Conservation (phyloP, 2,888 invertebrate genomes). For the Hypomecis punctinalis region DNA sequence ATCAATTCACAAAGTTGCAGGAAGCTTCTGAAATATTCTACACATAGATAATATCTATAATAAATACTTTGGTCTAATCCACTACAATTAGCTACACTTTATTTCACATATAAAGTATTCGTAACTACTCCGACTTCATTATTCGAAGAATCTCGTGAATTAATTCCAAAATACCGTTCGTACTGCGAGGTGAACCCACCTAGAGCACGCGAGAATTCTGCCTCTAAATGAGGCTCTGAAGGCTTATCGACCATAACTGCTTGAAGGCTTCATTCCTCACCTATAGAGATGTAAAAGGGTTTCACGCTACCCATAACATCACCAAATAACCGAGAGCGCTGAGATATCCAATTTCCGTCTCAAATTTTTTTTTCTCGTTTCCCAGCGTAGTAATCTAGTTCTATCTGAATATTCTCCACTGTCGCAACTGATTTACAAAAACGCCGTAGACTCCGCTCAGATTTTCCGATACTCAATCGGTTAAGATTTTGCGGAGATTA, state of each 20-base stretch:
- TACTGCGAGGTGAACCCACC: neutral
- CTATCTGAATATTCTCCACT: neutral
- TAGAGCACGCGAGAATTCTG: neutral
- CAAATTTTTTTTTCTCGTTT: slow-evolving; percentile 36
- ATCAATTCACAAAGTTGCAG: too few relatives aligned
- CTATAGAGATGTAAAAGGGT: neutral
- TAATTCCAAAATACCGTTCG: neutral
- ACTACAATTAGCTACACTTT: neutral
- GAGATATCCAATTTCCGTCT: slow-evolving; percentile 64
- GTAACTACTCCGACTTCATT: neutral
- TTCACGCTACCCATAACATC: too few relatives aligned
- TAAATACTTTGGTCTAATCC: too few relatives aligned
- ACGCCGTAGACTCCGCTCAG: slow-evolving; percentile 3
- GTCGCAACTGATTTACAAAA: slow-evolving; percentile 11
- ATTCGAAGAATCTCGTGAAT: slow-evolving; percentile 5
- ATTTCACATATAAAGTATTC: neutral
- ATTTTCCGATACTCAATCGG: neutral
- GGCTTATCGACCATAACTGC: neutral
- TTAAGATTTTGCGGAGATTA: slow-evolving; percentile 3
- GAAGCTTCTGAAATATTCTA: too few relatives aligned
- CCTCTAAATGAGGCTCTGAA: neutral
- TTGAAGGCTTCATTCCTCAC: too few relatives aligned
- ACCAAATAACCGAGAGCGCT: slow-evolving; percentile 16
- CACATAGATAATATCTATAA: too few relatives aligned
- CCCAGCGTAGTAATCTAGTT: slow-evolving; percentile 1